Evolutionary conservation across 1,140 invertebrate species (phyloP).

Genomic region (Choristoneura fumiferana): DNA sequence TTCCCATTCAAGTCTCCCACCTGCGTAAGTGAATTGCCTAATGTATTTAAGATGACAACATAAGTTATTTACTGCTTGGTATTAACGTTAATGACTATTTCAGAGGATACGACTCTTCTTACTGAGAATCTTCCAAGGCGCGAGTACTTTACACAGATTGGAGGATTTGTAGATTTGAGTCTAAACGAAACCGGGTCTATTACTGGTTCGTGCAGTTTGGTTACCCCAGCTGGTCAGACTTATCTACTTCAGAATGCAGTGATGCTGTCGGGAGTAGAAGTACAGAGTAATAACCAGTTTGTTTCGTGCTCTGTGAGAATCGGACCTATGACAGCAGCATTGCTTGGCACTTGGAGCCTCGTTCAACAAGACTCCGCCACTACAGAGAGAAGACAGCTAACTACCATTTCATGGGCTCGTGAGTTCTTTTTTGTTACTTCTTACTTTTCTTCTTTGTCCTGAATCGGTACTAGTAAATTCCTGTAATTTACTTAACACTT

Average conservation of each 20-base stretch:
- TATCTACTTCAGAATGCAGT: slow-evolving; percentile 4
- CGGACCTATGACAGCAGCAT: background rate
- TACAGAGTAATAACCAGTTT: background rate
- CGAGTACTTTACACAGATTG: background rate
- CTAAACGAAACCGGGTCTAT: background rate
- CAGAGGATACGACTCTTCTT: background rate
- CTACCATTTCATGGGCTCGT: slow-evolving; percentile 9
- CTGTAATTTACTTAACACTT: too few relatives aligned
- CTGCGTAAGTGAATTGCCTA: background rate
- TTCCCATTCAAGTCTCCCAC: background rate
- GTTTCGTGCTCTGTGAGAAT: background rate
- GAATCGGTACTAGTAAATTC: too few relatives aligned
- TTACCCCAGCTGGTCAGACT: background rate
- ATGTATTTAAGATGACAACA: too few relatives aligned
- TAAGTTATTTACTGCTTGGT: too few relatives aligned
- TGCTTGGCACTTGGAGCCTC: slow-evolving; percentile 4
- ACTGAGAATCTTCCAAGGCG: slow-evolving; percentile 14
- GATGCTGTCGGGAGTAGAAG: slow-evolving; percentile 1
- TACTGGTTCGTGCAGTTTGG: background rate
- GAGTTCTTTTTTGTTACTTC: background rate
- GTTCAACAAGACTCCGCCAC: slow-evolving; percentile 5
- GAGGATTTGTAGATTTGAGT: slow-evolving; percentile 5
- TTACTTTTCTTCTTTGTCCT: too few relatives aligned
- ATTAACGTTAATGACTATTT: background rate
- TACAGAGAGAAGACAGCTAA: background rate